These are phyloP conservation scores for Megaptera novaeangliae DNA, from an alignment of 2,113 vertebrate genomes.

Conservation along the genomic window DNA sequence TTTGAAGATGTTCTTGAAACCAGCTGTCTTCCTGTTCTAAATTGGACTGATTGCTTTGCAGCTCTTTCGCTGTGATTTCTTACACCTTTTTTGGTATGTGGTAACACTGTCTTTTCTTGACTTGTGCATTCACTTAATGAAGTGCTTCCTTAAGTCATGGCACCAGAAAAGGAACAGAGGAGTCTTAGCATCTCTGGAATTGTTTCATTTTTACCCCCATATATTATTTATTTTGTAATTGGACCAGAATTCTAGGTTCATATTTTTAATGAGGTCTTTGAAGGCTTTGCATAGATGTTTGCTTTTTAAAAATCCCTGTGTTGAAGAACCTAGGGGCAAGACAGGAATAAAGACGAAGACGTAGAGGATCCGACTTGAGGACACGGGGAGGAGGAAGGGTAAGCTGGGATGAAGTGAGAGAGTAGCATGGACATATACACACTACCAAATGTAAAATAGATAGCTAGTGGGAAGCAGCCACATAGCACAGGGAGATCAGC, in stretches of 20 bases:
- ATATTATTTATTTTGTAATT: background rate
- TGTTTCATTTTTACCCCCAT: background rate
- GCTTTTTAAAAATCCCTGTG: background rate
- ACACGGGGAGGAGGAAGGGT: too few species aligned
- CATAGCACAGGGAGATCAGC: too few species aligned
- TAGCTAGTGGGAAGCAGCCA: too few species aligned
- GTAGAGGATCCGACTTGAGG: too few species aligned
- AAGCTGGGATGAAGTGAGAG: too few species aligned
- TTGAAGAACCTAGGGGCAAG: background rate
- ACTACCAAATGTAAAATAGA: too few species aligned
- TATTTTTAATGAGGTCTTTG: background rate
- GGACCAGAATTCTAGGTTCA: background rate
- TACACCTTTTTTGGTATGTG: background rate
- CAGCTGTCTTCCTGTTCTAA: background rate
- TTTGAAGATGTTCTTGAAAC: background rate
- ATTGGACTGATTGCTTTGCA: background rate
- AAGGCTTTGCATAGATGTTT: background rate
- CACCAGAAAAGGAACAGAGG: background rate
- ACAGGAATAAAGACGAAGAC: too few species aligned
- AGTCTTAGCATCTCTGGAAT: background rate
- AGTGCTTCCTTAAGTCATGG: background rate
- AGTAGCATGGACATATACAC: too few species aligned
- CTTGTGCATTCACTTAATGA: background rate
- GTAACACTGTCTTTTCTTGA: background rate
- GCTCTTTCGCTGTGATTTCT: background rate